Evolutionary conservation across 2,113 vertebrate species (phyloP).

Genomic region (Dromas ardeola): DNA sequence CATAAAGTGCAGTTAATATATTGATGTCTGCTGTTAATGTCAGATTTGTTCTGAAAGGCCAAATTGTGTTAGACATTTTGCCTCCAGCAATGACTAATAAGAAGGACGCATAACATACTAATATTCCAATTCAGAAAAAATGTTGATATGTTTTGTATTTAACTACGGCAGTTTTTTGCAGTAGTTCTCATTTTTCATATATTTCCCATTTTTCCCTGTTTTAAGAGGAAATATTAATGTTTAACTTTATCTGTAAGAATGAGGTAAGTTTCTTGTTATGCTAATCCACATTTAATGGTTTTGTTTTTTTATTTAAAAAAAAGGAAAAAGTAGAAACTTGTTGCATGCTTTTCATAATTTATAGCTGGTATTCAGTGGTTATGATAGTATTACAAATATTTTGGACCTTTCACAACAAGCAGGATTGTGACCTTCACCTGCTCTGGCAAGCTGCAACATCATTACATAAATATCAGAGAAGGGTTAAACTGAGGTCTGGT

Average conservation of each 20-base stretch:
- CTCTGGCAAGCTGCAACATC: not conserved
- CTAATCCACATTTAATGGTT: not conserved
- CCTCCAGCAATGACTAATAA: not conserved
- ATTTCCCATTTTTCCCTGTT: not conserved
- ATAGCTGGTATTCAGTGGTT: not conserved
- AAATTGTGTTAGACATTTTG: not conserved
- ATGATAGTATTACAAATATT: not conserved
- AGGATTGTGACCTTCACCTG: constrained; percentile 7
- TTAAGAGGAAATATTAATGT: not conserved
- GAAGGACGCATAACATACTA: not conserved
- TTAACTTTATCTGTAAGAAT: not conserved
- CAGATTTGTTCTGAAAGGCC: not conserved
- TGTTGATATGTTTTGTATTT: not conserved
- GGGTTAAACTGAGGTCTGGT: constrained; percentile 25
- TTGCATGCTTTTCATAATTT: not conserved
- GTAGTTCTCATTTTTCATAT: not conserved
- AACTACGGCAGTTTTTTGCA: not conserved
- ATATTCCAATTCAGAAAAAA: not conserved
- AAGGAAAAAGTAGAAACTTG: not conserved
- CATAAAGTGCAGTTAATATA: not conserved
- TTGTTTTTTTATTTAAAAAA: not conserved
- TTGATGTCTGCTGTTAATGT: not conserved
- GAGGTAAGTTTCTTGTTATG: not conserved
- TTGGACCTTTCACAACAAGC: not conserved
- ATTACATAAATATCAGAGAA: not conserved